A percentile compares a stretch with the other conserved stretches of the same genome.
Evolutionary conservation across 2,797 vertebrate species (phyloP).

Genomic region (Gallinago stenura): DNA sequence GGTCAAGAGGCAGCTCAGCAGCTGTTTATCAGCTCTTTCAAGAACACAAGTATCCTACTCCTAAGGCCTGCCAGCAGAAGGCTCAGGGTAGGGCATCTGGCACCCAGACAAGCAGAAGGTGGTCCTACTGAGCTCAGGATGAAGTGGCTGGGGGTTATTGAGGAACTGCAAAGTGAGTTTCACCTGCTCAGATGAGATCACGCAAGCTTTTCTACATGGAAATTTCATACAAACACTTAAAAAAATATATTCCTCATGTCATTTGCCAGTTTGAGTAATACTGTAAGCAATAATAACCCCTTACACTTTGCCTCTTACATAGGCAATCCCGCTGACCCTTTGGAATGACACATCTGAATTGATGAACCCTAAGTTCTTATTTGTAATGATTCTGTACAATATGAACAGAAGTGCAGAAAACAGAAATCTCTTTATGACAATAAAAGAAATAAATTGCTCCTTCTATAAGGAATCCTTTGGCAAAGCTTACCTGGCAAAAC

Average conservation of each 20-base stretch:
- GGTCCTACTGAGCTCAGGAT: not conserved
- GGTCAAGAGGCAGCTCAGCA: not conserved
- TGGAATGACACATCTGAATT: not conserved
- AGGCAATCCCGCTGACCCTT: not conserved
- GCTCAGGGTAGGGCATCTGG: not conserved
- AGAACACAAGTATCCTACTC: not conserved
- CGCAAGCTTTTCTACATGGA: not conserved
- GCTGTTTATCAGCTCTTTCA: not conserved
- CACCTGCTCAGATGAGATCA: not conserved
- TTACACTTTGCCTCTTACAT: not conserved
- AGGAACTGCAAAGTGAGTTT: not conserved
- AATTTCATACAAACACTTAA: not conserved
- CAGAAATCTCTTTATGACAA: not conserved
- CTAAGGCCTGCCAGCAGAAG: not conserved
- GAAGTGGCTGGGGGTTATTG: not conserved
- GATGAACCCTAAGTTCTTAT: not conserved
- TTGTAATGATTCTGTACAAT: not conserved
- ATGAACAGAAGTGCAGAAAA: not conserved
- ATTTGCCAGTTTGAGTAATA: not conserved
- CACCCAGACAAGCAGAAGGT: not conserved
- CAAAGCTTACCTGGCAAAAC: slow-evolving; percentile 73
- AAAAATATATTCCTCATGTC: not conserved
- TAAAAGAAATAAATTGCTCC: not conserved
- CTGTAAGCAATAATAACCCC: not conserved
- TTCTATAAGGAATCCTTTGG: not conserved